These are phyloP conservation scores for Drosophila kepulauana DNA, from an alignment of 1,140 invertebrate species.

Conservation along the genomic window DNA sequence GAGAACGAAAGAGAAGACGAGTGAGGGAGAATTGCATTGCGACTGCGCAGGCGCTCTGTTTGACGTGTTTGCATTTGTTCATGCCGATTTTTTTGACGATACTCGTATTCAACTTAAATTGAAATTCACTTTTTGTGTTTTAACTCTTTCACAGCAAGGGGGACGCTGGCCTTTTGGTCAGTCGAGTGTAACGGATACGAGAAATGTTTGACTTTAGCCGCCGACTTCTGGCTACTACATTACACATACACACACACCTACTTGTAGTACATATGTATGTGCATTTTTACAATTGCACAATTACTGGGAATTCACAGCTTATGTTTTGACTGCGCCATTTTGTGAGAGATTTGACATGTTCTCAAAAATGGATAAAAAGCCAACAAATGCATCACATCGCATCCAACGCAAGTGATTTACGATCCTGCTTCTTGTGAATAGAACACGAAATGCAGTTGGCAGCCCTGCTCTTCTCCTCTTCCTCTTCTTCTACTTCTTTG, in stretches of 20 bases:
- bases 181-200: constrained; percentile 32
- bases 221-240: constrained; percentile 47
- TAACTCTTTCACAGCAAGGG: constrained; percentile 24
- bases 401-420: constrained; percentile 43
- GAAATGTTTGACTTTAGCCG: constrained; percentile 52
- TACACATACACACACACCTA: constrained; percentile 28
- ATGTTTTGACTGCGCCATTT: constrained; percentile 44
- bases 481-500: not conserved
- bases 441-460: constrained; percentile 40
- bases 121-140: constrained; percentile 19
- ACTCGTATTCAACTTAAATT: constrained; percentile 21
- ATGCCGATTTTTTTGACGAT: constrained; percentile 44
- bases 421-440: constrained; percentile 40
- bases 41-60: constrained; percentile 26
- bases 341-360: constrained; percentile 47
- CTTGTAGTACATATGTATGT: not conserved
- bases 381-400: constrained; percentile 21
- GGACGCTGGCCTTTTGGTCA: constrained; percentile 16
- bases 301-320: constrained; percentile 53
- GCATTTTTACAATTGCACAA: constrained; percentile 12
- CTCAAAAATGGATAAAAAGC: constrained; percentile 45
- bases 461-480: not conserved
- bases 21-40: constrained; percentile 32
- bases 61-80: constrained; percentile 50
- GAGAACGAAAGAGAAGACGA: too few relatives aligned